Evolutionary conservation across 2,888 invertebrate species (phyloP), one percentile per base, ranked within the genome.

Genomic region (Alcis repandata): DNA sequence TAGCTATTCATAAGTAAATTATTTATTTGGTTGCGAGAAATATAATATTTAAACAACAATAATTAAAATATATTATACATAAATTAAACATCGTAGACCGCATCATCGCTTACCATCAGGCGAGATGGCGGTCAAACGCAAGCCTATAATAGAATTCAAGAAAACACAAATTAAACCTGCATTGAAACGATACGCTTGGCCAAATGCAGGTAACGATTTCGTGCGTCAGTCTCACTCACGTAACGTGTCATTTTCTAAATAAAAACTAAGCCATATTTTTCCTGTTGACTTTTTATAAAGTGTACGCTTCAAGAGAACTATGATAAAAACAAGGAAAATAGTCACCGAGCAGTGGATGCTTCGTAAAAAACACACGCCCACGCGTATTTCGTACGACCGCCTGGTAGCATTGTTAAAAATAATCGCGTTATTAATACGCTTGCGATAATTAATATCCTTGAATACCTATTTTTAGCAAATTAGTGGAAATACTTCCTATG

Each of bases 261-360:
- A 27, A 27, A 46, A 22, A 46, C n/a, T 9, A n/a, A n/a, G 38
- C 20, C 0, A 22, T 10, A 22, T 49, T 49, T 27, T 59, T 32
- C 40, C 17, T 59, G 40, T 41, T 27, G 58, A 0, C n/a, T 58
- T 27, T 33, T 46, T 46, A 22, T 22, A 17, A 7, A 7, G 9
- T 22, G 13, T 36, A 36, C 51, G 36, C n/a, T 51, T 51, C 53
- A 15, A 41, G 15, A 53, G 53, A 53, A 53, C 15, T 27, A 15
- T 40, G 15, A 53, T 15, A 36, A 51, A 51, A 51, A 51, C 36
- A 27, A 51, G 51, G 51, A 36, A 51, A 51, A 51, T n/a, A 51
- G 19, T 36, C 17, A 1, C 27, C 10, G 15, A 9, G 8, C 22
- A 4, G n/a, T 27, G 43, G 41, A 43, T 7, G 19, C 41, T 6